A percentile compares a stretch with the other conserved stretches of the same genome.
Evolutionary conservation across 2,888 invertebrate species (phyloP).

Genomic region (Allolobophora icterica): DNA sequence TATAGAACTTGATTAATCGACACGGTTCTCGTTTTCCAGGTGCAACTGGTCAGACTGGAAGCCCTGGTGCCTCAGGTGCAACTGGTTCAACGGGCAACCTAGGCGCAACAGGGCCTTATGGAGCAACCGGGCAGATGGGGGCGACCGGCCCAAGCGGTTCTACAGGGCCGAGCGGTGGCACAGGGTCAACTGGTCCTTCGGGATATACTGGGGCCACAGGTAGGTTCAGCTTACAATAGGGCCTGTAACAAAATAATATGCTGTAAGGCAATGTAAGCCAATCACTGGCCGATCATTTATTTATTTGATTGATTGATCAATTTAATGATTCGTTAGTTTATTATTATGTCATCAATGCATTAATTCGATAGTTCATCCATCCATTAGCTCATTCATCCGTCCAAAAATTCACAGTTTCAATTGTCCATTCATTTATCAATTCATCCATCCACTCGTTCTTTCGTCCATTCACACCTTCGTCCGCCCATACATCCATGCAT

Average conservation of each 20-base stretch:
- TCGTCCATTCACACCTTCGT: no score
- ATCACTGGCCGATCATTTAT: background rate
- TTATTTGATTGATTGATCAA: background rate
- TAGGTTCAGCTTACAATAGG: background rate
- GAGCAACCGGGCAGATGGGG: conserved; percentile 14
- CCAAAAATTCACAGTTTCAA: no score
- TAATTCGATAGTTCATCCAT: background rate
- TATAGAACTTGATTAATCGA: background rate
- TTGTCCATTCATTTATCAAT: no score
- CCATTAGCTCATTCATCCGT: background rate
- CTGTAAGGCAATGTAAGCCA: background rate
- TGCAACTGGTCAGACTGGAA: background rate
- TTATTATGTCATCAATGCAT: background rate
- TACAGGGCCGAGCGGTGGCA: background rate
- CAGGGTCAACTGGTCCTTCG: background rate
- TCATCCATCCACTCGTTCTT: no score
- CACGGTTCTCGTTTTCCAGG: background rate
- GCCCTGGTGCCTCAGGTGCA: background rate
- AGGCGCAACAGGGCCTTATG: background rate
- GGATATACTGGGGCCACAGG: background rate
- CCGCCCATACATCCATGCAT: no score
- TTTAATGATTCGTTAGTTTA: background rate
- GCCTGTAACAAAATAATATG: no score
- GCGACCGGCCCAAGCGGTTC: background rate
- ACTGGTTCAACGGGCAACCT: background rate